Conservation (phyloP, 2,113 vertebrate species). For the Eleginops maclovinus region DNA sequence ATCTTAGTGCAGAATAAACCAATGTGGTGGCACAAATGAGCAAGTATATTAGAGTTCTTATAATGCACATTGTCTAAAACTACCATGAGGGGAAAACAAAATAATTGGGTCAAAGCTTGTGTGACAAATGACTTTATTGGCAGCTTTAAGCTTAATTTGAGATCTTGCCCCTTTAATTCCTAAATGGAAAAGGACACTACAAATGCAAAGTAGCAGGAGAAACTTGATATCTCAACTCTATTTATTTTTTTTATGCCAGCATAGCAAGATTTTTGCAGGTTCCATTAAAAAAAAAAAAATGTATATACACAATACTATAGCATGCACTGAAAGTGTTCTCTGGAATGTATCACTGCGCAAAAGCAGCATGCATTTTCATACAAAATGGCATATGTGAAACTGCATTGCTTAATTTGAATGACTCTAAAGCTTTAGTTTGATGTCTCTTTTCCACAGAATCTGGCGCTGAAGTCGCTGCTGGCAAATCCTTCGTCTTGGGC, state of each 20-base stretch:
- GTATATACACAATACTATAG: not conserved
- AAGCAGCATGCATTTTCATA: not conserved
- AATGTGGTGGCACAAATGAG: too few species aligned
- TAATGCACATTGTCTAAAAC: too few species aligned
- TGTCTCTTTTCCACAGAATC: slow-evolving; percentile 33
- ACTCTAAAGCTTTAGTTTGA: not conserved
- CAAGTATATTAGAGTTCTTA: too few species aligned
- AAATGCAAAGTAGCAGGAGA: not conserved
- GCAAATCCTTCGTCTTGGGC: slow-evolving; percentile 56
- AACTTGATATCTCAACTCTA: not conserved
- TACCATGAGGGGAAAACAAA: not conserved
- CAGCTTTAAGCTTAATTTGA: not conserved
- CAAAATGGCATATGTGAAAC: not conserved
- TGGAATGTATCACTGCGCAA: not conserved
- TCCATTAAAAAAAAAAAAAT: not conserved
- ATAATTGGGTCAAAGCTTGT: too few species aligned
- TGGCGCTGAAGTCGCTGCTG: slow-evolving; percentile 39
- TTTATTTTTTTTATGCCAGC: not conserved
- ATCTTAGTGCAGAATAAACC: too few species aligned
- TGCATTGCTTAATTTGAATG: not conserved
- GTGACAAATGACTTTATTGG: not conserved
- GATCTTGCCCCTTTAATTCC: not conserved
- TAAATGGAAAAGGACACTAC: not conserved
- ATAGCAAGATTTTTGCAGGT: not conserved
- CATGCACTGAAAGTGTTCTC: not conserved